Evolutionary conservation across 2,888 invertebrate genomes (phyloP), one percentile per base, ranked within the genome.

Genomic region (Yponomeuta plumbellus): DNA sequence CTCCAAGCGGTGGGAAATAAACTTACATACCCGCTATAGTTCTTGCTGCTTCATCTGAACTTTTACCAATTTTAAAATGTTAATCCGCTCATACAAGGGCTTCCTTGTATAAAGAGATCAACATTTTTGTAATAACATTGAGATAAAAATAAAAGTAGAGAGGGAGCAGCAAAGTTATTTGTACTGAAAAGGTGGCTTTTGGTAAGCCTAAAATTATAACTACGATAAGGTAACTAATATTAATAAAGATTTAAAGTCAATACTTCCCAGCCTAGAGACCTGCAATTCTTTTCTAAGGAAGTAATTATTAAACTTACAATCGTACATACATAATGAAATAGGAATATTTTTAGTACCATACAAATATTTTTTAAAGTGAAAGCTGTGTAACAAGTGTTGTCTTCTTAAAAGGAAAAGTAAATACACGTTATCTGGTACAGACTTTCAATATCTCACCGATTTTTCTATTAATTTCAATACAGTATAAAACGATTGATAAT

Each of bases 371-470:
- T 77, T 82, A 84, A 78, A 83, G 88, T 88, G 88, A 83, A 84
- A 81, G 86, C 88, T 87, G 88, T 87, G 86, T 88, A 89, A 89
- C 88, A 80, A 88, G 88, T 87, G 89, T 84, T 74, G 74, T 73
- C 76, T 75, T 76, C 70, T 70, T 75, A 74, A 78, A 79, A 76
- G 80, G 23, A 72, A 66, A 69, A 69, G 81, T 84, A 85, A 85
- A 85, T 85, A 85, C 85, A 84, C 78, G 76, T 34, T 80, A 81
- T 84, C 83, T 81, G 81, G 83, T 85, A 85, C 84, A 74, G 75
- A 81, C 79, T 78, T 78, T 75, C 77, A 34, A 39, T n/a, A 44
- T 61, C 3, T 40, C 21, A 20, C 8, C 76, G 58, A 39, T 11
- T 61, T 40, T 11, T 40, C 23, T n/a, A 20, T n/a, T n/a, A 20